Percentiles rank a stretch among this genome's conserved stretches.
These are phyloP conservation scores for Halichoeres trimaculatus DNA, from an alignment of 2,113 vertebrate species.

Conservation along the genomic window DNA sequence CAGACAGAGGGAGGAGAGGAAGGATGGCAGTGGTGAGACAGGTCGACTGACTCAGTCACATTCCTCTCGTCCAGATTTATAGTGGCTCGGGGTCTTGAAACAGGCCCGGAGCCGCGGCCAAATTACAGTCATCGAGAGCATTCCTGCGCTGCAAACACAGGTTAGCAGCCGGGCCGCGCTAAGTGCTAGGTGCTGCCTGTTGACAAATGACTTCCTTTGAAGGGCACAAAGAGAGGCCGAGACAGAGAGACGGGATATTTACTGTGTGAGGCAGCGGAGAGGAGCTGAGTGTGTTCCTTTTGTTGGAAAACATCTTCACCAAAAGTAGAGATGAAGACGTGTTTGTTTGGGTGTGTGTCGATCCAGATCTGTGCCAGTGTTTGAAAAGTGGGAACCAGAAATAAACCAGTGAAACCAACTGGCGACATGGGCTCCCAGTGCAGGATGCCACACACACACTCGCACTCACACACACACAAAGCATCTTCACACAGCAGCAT, in stretches of 20 bases:
- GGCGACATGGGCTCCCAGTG: constrained; percentile 40
- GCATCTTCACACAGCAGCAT: background rate
- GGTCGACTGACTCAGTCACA: constrained; percentile 76
- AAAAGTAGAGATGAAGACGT: constrained; percentile 52
- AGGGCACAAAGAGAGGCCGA: constrained; percentile 62
- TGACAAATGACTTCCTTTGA: constrained; percentile 88
- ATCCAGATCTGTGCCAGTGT: constrained; percentile 25
- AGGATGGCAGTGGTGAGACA: constrained; percentile 54
- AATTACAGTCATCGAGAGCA: constrained; percentile 85
- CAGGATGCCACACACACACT: constrained; percentile 24
- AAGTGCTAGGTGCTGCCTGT: constrained; percentile 81
- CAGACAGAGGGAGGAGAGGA: constrained; percentile 28
- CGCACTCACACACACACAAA: constrained; percentile 23
- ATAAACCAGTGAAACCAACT: constrained; percentile 49
- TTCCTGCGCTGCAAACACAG: constrained; percentile 83
- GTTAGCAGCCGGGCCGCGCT: constrained; percentile 71
- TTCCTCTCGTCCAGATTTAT: constrained; percentile 82
- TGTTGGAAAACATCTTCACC: constrained; percentile 51
- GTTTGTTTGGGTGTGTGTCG: constrained; percentile 46
- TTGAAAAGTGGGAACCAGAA: constrained; percentile 32
- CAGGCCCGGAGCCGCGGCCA: constrained; percentile 74
- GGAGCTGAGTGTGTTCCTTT: constrained; percentile 62
- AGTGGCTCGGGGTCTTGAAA: constrained; percentile 73
- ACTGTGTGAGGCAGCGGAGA: constrained; percentile 54
- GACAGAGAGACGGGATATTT: constrained; percentile 34